These are phyloP conservation scores for Drosophila sordidula DNA, from an alignment of 2,888 invertebrate genomes.

Conservation along the genomic window DNA sequence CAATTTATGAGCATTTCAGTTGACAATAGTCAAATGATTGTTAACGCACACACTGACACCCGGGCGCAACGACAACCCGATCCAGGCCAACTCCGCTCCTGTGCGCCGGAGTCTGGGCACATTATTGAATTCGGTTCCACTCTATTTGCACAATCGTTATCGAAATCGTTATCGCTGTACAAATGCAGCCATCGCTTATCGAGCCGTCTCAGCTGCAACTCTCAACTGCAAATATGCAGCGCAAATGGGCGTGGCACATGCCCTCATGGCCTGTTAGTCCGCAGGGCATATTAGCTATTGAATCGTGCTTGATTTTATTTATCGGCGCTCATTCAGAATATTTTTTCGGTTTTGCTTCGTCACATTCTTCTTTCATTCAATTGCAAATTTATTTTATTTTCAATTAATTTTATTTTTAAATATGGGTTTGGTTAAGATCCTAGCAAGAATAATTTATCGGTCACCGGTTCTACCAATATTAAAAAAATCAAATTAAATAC, in stretches of 20 bases:
- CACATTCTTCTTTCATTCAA: too few relatives aligned
- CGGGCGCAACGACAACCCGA: constrained; percentile 3
- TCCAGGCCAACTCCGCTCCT: constrained; percentile 33
- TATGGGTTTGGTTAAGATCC: too few relatives aligned
- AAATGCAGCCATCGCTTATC: constrained; percentile 17
- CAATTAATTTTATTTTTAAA: too few relatives aligned
- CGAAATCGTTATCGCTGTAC: constrained; percentile 33
- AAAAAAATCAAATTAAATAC: too few relatives aligned
- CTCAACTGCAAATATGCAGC: constrained; percentile 1
- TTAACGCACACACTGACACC: background rate
- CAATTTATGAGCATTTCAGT: background rate
- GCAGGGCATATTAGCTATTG: too few relatives aligned
- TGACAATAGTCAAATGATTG: background rate
- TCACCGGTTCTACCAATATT: too few relatives aligned
- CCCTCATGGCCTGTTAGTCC: too few relatives aligned
- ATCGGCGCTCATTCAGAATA: too few relatives aligned
- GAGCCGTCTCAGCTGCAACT: constrained; percentile 5
- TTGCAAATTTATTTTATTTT: too few relatives aligned
- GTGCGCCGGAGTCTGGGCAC: background rate
- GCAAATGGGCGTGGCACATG: constrained; percentile 10
- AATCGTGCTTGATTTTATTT: too few relatives aligned
- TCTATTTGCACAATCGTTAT: constrained; percentile 47
- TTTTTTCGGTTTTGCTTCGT: too few relatives aligned
- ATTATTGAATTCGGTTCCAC: constrained; percentile 30
- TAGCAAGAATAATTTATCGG: too few relatives aligned